Conservation (phyloP, 2,888 invertebrate species). For the Pinctada fucata region DNA sequence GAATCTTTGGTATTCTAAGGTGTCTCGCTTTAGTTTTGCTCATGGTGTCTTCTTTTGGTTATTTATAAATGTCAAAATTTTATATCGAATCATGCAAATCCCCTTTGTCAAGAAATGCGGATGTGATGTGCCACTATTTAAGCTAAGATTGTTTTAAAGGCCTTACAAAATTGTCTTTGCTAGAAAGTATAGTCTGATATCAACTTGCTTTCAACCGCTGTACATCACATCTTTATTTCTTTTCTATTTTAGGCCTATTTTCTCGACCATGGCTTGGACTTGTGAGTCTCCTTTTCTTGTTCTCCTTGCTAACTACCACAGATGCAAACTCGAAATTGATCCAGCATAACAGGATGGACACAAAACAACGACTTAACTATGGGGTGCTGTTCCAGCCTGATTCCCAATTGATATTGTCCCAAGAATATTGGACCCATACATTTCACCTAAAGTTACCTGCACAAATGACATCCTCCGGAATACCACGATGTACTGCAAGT, state of each 20-base stretch:
- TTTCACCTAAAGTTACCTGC: constrained; percentile 4
- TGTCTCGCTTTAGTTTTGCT: too few species aligned
- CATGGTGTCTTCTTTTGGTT: too few species aligned
- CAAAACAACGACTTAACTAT: constrained; percentile 13
- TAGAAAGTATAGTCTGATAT: constrained; percentile 1
- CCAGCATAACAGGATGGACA: not conserved
- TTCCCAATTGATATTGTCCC: not conserved
- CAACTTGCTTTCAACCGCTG: not conserved
- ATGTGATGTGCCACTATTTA: too few species aligned
- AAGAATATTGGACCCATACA: constrained; percentile 17
- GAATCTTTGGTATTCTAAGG: too few species aligned
- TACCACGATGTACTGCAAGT: not conserved
- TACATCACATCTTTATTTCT: not conserved
- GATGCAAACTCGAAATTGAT: not conserved
- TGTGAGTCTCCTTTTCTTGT: not conserved
- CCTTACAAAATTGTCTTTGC: too few species aligned
- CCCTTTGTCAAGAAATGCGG: too few species aligned
- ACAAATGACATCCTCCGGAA: not conserved
- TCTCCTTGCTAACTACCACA: not conserved
- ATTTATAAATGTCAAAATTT: too few species aligned
- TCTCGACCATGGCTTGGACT: not conserved
- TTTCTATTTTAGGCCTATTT: not conserved
- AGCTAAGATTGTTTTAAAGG: too few species aligned
- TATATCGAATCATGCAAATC: too few species aligned
- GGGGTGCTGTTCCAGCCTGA: not conserved